Base-by-base conservation (phyloP, 1,140 invertebrate species). In the Acromyrmex charruanus region DNA sequence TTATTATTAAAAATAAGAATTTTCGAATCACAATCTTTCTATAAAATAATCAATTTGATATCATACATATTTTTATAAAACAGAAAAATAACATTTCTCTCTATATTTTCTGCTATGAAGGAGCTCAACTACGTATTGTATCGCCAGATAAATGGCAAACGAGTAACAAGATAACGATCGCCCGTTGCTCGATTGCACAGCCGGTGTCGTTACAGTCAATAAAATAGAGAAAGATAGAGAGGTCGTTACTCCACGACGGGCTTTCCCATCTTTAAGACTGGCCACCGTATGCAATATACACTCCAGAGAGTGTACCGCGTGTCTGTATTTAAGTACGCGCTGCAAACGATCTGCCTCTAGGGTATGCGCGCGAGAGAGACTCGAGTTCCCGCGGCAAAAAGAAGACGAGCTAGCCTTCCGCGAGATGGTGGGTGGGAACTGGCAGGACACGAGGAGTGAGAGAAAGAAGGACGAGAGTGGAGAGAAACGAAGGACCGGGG, bases 271-370 rank as follows among this genome's bases (percentile, higher is more conserved):
- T 53, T 86, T 66, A 74, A 84, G 28, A 7, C 39, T 49, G 44
- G 35, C 79, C 58, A 61, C 49, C 53, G 66, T 84, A 61, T 44
- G 55, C 79, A 58, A 87, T 61, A 87, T 61, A 74, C 25, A 80
- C 66, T 87, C 79, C 25, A 12, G 39, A 69, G 69, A 74, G 21
- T 66, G 51, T 74, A 66, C 65, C 68, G 44, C 51, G 85, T 87
- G 85, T 84, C 85, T 87, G 85, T 65, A 74, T 87, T 87, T 87
- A 87, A 87, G 77, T 84, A 87, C 85, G 79, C 74, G 53, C 68
- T 86, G 84, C 84, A 58, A 86, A 80, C 84, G 84, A 86, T 86
- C 84, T 65, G 51, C 51, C 84, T 86, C 75, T 9, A 12, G 75
- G n/a, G 53, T 79, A 66, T 51, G 63, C 84, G 75, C 84, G 63